phyloP scores from a whole-genome alignment of 2,113 vertebrate genomes.

The Phalacrocorax carbo region DNA sequence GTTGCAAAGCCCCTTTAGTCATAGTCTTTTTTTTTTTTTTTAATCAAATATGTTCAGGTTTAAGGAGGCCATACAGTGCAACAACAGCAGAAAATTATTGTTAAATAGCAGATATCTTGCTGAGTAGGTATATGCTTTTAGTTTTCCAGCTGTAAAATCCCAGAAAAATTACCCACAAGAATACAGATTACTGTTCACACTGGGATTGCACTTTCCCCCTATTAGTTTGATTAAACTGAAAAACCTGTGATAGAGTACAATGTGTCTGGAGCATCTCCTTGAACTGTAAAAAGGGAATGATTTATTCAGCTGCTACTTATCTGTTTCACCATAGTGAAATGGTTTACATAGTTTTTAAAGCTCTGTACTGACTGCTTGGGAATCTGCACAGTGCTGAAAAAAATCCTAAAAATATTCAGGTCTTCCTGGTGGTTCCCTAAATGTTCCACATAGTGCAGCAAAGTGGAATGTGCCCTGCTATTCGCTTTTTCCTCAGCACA shows the following conservation, averaged over 20 bases:
- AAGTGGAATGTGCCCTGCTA: not conserved
- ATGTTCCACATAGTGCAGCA: not conserved
- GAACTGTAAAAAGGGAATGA: not conserved
- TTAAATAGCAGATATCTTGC: not conserved
- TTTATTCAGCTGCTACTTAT: not conserved
- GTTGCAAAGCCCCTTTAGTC: not conserved
- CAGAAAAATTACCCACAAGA: not conserved
- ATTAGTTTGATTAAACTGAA: not conserved
- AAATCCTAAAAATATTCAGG: not conserved
- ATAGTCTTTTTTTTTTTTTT: not conserved
- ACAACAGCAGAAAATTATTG: not conserved
- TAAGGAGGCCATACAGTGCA: not conserved
- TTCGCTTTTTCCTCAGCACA: not conserved
- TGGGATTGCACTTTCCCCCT: not conserved
- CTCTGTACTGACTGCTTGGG: not conserved
- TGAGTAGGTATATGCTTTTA: not conserved
- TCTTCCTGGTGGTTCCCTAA: not conserved
- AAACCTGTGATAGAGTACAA: not conserved
- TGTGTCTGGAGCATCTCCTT: not conserved
- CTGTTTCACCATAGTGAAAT: not conserved
- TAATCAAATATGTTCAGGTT: not conserved
- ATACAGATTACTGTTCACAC: not conserved
- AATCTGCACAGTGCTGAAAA: not conserved
- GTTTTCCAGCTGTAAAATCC: not conserved
- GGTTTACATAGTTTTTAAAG: not conserved